Evolutionary conservation across 1,140 invertebrate genomes (phyloP).

Genomic region (Caenorhabditis inopinata): DNA sequence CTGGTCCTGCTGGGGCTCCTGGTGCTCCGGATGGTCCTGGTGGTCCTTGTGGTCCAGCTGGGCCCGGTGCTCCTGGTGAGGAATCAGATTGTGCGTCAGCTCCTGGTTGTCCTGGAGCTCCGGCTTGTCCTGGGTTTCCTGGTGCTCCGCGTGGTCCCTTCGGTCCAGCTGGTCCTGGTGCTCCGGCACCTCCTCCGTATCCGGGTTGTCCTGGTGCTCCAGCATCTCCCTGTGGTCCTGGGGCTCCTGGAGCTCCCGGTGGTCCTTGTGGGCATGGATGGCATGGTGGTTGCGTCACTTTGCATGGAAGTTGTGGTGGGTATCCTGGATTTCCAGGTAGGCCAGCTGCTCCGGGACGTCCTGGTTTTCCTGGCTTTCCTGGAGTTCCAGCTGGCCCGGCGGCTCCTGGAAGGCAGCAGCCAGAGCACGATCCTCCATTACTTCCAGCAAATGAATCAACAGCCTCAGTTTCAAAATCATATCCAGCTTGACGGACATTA

Average conservation of each 20-base stretch:
- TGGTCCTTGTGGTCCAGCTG: slow-evolving; percentile 15
- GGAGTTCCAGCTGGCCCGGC: slow-evolving; percentile 9
- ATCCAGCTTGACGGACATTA: background rate
- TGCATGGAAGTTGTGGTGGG: background rate
- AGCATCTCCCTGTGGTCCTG: slow-evolving; percentile 28
- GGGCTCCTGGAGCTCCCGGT: slow-evolving; percentile 25
- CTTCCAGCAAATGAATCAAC: background rate
- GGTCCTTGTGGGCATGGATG: slow-evolving; percentile 38
- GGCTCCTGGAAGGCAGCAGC: slow-evolving; percentile 4
- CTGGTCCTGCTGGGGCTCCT: slow-evolving; percentile 7
- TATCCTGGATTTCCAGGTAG: slow-evolving; percentile 12
- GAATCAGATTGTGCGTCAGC: slow-evolving; percentile 3
- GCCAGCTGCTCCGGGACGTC: background rate
- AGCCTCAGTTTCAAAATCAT: background rate
- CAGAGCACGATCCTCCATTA: background rate
- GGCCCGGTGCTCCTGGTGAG: background rate
- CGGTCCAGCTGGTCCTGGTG: slow-evolving; percentile 33
- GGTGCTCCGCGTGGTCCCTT: slow-evolving; percentile 36
- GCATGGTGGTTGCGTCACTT: slow-evolving; percentile 15
- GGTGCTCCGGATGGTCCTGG: slow-evolving; percentile 16
- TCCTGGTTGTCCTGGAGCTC: slow-evolving; percentile 4
- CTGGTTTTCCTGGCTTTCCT: slow-evolving; percentile 20
- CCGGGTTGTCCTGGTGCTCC: slow-evolving; percentile 29
- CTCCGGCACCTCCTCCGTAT: background rate
- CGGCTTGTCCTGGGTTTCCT: background rate